These are phyloP conservation scores for Clusia tigrina DNA, from an alignment of 2,888 invertebrate genomes.

Conservation along the genomic window DNA sequence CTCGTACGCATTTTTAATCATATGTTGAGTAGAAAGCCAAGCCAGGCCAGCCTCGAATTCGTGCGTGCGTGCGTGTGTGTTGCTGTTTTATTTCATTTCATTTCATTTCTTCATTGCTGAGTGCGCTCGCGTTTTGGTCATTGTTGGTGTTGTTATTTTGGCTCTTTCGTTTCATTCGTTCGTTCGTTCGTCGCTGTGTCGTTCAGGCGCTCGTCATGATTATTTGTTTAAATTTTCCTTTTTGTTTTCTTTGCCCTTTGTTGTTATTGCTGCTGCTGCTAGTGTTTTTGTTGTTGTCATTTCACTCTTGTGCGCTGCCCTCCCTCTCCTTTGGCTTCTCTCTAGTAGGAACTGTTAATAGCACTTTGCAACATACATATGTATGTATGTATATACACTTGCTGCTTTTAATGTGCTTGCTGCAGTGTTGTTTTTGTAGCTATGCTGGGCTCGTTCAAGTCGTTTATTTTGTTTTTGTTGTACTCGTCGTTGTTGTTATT, in stretches of 20 bases:
- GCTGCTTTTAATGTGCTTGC: slow-evolving; percentile 5
- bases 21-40: background rate
- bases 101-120: background rate
- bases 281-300: too few species aligned
- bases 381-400: slow-evolving; percentile 14
- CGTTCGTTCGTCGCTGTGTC: slow-evolving; percentile 5
- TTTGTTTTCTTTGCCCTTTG: background rate
- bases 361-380: too few species aligned
- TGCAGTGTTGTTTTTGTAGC: too few species aligned
- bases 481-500: background rate
- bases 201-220: background rate
- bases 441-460: too few species aligned
- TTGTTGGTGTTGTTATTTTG: background rate
- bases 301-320: slow-evolving; percentile 17
- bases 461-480: too few species aligned
- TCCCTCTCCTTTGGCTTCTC: slow-evolving; percentile 28
- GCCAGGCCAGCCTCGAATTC: too few species aligned
- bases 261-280: too few species aligned
- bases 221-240: background rate
- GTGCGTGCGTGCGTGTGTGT: background rate
- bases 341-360: too few species aligned
- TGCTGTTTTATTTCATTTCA: background rate
- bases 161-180: slow-evolving; percentile 16
- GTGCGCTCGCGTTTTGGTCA: background rate
- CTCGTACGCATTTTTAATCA: slow-evolving; percentile 8